phyloP scores from a whole-genome alignment of 2,113 vertebrate species.

The Romanogobio albipinnatus region DNA sequence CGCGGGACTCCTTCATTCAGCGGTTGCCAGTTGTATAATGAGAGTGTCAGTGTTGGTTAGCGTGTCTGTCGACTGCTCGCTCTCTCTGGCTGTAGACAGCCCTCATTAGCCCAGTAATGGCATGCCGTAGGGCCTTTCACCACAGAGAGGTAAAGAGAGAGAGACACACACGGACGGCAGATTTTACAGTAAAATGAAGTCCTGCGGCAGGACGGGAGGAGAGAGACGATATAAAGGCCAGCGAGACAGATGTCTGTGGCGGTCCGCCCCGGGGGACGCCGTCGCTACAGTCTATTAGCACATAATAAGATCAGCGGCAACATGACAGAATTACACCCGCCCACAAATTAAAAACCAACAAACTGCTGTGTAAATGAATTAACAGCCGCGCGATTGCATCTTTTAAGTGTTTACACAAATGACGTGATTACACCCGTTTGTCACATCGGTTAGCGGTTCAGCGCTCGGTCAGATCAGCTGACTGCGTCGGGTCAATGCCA shows the following conservation, averaged over 20 bases:
- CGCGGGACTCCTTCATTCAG: conserved; percentile 54
- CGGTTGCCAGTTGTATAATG: conserved; percentile 79
- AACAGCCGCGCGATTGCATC: conserved; percentile 17
- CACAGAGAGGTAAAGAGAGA: conserved; percentile 50
- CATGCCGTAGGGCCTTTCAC: conserved; percentile 72
- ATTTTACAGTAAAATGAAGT: conserved; percentile 48
- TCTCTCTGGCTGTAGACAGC: conserved; percentile 77
- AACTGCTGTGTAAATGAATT: conserved; percentile 31
- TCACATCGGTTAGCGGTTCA: conserved; percentile 17
- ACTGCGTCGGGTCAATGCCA: neutral
- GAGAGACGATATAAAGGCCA: conserved; percentile 14
- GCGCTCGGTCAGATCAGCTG: neutral
- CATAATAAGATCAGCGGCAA: conserved; percentile 43
- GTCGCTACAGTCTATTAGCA: conserved; percentile 44
- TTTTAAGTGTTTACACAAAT: conserved; percentile 40
- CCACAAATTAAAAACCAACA: conserved; percentile 45
- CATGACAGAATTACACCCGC: conserved; percentile 40
- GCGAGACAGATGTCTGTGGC: conserved; percentile 42
- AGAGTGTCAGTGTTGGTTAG: conserved; percentile 82
- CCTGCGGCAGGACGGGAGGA: conserved; percentile 27
- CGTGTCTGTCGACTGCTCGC: conserved; percentile 66
- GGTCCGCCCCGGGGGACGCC: neutral
- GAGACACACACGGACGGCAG: conserved; percentile 42
- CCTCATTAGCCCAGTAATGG: conserved; percentile 82
- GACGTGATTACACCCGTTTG: neutral